Percentiles rank a stretch among this genome's conserved stretches.
phyloP scores from a whole-genome alignment of 2,888 invertebrate species.

The Vanessa cardui region DNA sequence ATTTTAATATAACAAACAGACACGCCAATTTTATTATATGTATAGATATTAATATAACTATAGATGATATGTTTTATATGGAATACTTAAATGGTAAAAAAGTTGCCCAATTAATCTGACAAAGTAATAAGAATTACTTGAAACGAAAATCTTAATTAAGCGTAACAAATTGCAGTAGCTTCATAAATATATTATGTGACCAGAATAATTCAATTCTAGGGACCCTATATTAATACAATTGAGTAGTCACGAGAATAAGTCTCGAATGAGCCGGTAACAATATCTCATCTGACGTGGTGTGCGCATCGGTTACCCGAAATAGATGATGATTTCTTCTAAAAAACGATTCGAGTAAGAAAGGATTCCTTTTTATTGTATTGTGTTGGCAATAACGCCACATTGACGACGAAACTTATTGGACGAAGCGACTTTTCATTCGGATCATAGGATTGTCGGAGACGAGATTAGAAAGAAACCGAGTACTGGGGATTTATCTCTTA shows the following conservation, averaged over 20 bases:
- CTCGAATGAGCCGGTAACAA: conserved; percentile 18
- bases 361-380: conserved; percentile 75
- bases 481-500: conserved; percentile 7
- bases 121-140: too few relatives aligned
- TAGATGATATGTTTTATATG: too few relatives aligned
- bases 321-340: conserved; percentile 28
- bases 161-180: too few relatives aligned
- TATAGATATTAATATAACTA: too few relatives aligned
- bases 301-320: conserved; percentile 28
- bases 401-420: conserved; percentile 79
- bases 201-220: too few relatives aligned
- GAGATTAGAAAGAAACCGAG: conserved; percentile 44
- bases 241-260: not conserved
- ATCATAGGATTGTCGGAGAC: conserved; percentile 52
- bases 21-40: too few relatives aligned
- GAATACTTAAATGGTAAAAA: too few relatives aligned
- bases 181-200: too few relatives aligned
- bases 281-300: conserved; percentile 22
- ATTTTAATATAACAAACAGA: too few relatives aligned
- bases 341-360: conserved; percentile 25
- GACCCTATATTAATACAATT: not conserved
- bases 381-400: conserved; percentile 76
- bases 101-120: too few relatives aligned
- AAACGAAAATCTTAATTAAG: too few relatives aligned
- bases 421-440: conserved; percentile 47